Base-by-base conservation (phyloP, 2,113 vertebrate genomes). In the Eolophus roseicapilla region DNA sequence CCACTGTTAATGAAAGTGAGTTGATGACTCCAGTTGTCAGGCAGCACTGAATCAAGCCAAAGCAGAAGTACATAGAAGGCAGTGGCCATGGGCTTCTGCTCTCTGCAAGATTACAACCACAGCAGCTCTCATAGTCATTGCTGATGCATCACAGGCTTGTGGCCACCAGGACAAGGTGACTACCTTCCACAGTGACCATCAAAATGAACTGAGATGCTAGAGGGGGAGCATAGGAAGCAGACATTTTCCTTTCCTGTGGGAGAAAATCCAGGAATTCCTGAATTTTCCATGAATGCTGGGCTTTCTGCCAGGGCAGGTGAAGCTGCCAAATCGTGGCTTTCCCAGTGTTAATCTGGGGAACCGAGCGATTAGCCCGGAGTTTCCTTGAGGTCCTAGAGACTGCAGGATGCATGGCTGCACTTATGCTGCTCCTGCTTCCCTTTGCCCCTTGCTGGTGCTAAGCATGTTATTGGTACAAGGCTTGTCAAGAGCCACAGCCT, bases 141-240 rank as follows among this genome's bases (percentile, higher is more conserved):
- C 6, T 4, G 43, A 6, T 8, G 53, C 1, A 0, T 12, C 60
- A 27, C 7, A 8, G 19, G 1, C 24, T 41, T 11, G 43, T 10
- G 50, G 57, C 63, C 65, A 65, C 62, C 35, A 17, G n/a, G 23
- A 27, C 28, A 8, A 3, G 41, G 43, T 4, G 14, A 25, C 68
- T 9, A 2, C 14, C 79, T 77, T 10, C 44, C 71, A 17, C 25
- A 31, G 55, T 4, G 37, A 29, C 91, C 16, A 5, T 0, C 47
- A 1, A 37, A 64, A 60, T 6, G 3, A 39, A 28, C 21, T 3
- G 17, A 50, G 29, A 23, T 1, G 21, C 10, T 35, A 17, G 43
- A 43, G 4, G 2, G 3, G 8, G 4, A 10, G 6, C 16, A 3
- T 0, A 11, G 10, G 7, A 19, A 62, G 12, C 15, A 13, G 20